A percentile compares a stretch with the other conserved stretches of the same genome.
Evolutionary conservation across 2,113 vertebrate species (phyloP).

Genomic region (Ceuthmochares aereus): DNA sequence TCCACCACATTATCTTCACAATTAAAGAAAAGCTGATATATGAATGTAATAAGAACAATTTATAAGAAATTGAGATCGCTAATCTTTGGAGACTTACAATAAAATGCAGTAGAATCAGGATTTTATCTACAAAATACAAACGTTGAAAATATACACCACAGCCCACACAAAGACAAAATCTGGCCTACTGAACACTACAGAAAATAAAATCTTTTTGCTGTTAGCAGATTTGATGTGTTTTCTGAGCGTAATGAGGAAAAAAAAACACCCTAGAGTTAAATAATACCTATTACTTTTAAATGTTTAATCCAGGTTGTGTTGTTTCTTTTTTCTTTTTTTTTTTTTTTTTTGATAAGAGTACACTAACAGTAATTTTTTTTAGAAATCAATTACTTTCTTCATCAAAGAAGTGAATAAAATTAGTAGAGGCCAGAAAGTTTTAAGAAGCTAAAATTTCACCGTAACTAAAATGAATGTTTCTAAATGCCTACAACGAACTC

Average conservation of each 20-base stretch:
- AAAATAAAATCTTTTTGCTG: not conserved
- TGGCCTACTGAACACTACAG: not conserved
- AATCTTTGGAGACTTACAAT: not conserved
- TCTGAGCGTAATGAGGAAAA: not conserved
- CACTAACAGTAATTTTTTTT: accelerated
- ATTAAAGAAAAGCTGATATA: not conserved
- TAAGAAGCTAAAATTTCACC: not conserved
- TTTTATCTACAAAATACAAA: not conserved
- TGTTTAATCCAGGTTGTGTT: not conserved
- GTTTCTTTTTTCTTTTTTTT: not conserved
- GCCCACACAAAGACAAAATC: not conserved
- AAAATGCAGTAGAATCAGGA: not conserved
- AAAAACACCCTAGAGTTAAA: not conserved
- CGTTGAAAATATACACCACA: not conserved
- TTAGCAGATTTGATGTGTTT: not conserved
- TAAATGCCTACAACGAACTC: not conserved
- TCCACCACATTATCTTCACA: not conserved
- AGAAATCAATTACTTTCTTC: not conserved
- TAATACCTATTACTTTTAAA: not conserved
- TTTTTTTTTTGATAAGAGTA: not conserved
- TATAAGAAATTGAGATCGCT: not conserved
- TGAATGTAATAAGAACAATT: accelerated
- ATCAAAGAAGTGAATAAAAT: not conserved
- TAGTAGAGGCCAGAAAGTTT: accelerated
- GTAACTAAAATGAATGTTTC: not conserved